A percentile compares a stretch with the other conserved stretches of the same genome.
Evolutionary conservation across 1,140 invertebrate genomes (phyloP).

Genomic region (Eriosoma lanigerum): DNA sequence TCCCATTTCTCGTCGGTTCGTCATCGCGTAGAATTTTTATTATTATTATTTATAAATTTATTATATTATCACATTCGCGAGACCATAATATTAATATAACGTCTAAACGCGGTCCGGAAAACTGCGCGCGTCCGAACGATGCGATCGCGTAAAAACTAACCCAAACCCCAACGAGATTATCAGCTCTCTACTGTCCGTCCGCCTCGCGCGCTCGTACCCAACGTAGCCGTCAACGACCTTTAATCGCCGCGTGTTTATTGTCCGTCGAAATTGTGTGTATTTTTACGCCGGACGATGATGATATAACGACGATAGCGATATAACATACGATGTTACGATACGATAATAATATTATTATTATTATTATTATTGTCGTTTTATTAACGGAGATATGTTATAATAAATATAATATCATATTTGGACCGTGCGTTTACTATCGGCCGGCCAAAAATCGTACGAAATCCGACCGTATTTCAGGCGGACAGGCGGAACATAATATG

Average conservation of each 20-base stretch:
- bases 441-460: too few relatives aligned
- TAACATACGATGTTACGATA: too few relatives aligned
- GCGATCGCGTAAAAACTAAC: background rate
- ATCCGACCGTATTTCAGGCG: too few relatives aligned
- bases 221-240: background rate
- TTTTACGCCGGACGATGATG: constrained; percentile 21
- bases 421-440: too few relatives aligned
- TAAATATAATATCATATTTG: too few relatives aligned
- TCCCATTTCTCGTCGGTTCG: constrained; percentile 44
- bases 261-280: constrained; percentile 13
- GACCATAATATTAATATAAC: background rate
- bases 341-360: too few relatives aligned
- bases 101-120: background rate
- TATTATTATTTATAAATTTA: background rate
- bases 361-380: too few relatives aligned
- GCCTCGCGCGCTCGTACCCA: too few relatives aligned
- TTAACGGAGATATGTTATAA: too few relatives aligned
- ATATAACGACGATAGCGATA: too few relatives aligned
- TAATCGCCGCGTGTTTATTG: constrained; percentile 30
- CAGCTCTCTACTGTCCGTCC: too few relatives aligned
- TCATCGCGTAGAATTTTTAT: constrained; percentile 19
- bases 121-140: constrained; percentile 7
- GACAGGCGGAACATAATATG: too few relatives aligned
- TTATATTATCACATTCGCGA: constrained; percentile 19
- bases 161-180: background rate